Evolutionary conservation across 2,113 vertebrate species (phyloP).

Genomic region (Monopterus albus): DNA sequence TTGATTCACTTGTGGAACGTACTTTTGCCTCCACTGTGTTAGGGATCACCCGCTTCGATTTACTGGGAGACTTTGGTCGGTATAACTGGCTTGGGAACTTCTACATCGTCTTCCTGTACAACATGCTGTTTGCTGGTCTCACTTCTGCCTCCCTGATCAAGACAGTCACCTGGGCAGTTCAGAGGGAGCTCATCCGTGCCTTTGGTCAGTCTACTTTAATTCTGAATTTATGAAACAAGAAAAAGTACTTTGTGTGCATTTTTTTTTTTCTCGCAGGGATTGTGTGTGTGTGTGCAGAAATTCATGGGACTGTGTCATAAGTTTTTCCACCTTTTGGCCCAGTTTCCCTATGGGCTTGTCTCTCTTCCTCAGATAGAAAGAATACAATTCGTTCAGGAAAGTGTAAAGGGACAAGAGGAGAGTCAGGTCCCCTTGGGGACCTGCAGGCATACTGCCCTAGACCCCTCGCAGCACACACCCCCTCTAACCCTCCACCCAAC

Average conservation of each 20-base stretch:
- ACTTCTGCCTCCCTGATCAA: constrained; percentile 94
- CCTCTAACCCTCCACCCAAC: constrained; percentile 73
- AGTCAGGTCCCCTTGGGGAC: constrained; percentile 70
- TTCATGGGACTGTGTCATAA: constrained; percentile 42
- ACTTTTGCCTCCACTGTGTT: background rate
- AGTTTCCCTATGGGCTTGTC: constrained; percentile 81
- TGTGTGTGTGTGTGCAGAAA: constrained; percentile 16
- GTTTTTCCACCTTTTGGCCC: constrained; percentile 70
- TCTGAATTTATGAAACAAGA: background rate
- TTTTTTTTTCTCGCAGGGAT: no score
- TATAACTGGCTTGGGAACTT: constrained; percentile 98
- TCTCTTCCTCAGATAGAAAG: constrained; percentile 87
- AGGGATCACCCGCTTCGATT: constrained; percentile 96
- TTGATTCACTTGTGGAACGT: constrained; percentile 1
- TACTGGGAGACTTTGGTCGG: constrained; percentile 94
- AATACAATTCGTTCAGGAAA: constrained; percentile 85
- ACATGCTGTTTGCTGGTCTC: constrained; percentile 93
- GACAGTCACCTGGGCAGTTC: constrained; percentile 91
- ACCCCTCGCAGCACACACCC: constrained; percentile 65
- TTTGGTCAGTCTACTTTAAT: constrained; percentile 86
- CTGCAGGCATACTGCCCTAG: constrained; percentile 61
- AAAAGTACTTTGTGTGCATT: background rate
- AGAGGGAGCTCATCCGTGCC: constrained; percentile 92
- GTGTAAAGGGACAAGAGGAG: constrained; percentile 68
- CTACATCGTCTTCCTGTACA: constrained; percentile 95